Percentiles rank a stretch among this genome's conserved stretches.
phyloP scores from a whole-genome alignment of 2,113 vertebrate genomes.

The Phoxinus phoxinus region DNA sequence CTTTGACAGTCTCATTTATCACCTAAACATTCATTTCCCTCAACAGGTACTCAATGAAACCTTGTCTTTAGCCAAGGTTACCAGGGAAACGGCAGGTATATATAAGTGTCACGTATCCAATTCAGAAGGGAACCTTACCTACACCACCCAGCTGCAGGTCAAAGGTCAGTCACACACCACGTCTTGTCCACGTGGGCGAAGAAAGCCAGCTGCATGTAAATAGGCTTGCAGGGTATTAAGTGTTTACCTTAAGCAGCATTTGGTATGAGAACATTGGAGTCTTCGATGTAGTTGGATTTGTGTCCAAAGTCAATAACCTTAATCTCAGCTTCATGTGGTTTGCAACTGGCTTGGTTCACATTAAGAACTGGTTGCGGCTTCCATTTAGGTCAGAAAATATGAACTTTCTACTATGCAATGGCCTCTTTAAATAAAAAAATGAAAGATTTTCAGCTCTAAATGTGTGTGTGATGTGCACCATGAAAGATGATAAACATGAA shows the following conservation, averaged over 20 bases:
- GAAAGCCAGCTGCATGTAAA: not conserved
- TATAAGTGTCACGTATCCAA: slow-evolving; percentile 93
- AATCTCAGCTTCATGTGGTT: not conserved
- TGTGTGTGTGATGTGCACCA: not conserved
- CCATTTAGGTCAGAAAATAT: not conserved
- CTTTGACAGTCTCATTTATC: not conserved
- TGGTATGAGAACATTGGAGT: not conserved
- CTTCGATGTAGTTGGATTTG: not conserved
- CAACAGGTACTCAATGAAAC: slow-evolving; percentile 88
- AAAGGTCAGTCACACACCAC: slow-evolving; percentile 81
- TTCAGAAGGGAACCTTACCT: slow-evolving; percentile 85
- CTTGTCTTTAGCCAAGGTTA: slow-evolving; percentile 79
- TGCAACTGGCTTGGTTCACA: not conserved
- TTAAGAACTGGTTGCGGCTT: not conserved
- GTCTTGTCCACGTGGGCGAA: slow-evolving; percentile 14
- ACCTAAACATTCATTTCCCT: not conserved
- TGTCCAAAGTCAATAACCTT: not conserved
- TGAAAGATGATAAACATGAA: not conserved
- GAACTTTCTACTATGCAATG: not conserved
- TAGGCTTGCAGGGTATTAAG: slow-evolving; percentile 6
- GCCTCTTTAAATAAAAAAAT: not conserved
- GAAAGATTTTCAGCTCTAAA: not conserved
- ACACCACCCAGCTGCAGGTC: slow-evolving; percentile 86
- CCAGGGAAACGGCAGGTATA: slow-evolving; percentile 81
- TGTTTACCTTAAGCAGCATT: not conserved